A percentile compares a stretch with the other conserved stretches of the same genome.
Conservation (phyloP, 2,113 vertebrate genomes). For the Chlorodrepanis virens region DNA sequence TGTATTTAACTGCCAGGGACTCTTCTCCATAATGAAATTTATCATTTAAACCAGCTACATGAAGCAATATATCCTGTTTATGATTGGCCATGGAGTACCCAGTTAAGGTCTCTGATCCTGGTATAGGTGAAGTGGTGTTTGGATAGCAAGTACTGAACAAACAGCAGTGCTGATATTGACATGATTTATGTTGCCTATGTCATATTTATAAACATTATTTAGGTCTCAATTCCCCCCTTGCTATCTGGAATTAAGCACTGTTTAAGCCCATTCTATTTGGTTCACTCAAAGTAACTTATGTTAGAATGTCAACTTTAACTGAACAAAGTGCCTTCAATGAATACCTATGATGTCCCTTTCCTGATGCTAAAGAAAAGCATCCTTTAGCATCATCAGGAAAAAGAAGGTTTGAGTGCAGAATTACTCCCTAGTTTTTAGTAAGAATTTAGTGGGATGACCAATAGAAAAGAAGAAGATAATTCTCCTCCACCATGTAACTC, state of each 20-base stretch:
- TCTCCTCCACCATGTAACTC: neutral
- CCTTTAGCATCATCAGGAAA: neutral
- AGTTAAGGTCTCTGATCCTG: neutral
- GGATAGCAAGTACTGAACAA: neutral
- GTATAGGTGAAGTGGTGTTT: neutral
- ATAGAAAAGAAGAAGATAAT: neutral
- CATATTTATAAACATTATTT: neutral
- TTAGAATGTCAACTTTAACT: neutral
- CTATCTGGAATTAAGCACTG: neutral
- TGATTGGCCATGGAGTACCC: neutral
- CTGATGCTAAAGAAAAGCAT: neutral
- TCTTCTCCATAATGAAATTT: neutral
- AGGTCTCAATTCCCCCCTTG: neutral
- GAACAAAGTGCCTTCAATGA: neutral
- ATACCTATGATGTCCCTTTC: neutral
- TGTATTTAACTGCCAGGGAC: neutral
- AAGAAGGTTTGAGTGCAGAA: neutral
- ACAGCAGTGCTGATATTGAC: neutral
- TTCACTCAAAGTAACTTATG: neutral
- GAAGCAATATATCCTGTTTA: fast-evolving
- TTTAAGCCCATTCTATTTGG: neutral
- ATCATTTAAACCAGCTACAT: neutral
- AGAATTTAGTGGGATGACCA: neutral
- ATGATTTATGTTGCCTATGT: neutral
- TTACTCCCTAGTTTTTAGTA: neutral